Percentiles rank a stretch among this genome's conserved stretches.
Evolutionary conservation across 2,113 vertebrate genomes (phyloP).

Genomic region (Sceloporus undulatus): DNA sequence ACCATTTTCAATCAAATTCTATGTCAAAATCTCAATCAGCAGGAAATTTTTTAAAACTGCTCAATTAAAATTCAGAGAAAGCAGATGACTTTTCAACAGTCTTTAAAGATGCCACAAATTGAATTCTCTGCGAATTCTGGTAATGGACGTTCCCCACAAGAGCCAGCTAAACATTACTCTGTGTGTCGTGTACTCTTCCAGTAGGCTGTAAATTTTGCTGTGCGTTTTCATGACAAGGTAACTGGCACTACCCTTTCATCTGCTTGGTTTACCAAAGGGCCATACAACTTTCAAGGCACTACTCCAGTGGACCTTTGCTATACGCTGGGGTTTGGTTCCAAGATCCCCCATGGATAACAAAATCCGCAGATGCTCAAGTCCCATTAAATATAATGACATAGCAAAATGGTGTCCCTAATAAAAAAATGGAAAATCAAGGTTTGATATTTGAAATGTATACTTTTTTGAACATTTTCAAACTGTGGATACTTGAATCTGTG

Average conservation of each 20-base stretch:
- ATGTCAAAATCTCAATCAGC: no score
- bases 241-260: background rate
- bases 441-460: no score
- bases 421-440: no score
- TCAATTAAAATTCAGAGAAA: background rate
- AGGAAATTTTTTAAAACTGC: background rate
- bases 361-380: no score
- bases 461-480: no score
- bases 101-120: background rate
- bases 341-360: no score
- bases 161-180: background rate
- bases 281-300: background rate
- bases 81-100: background rate
- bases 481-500: no score
- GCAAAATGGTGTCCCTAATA: no score
- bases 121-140: background rate
- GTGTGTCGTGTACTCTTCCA: background rate
- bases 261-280: background rate
- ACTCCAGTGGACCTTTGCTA: background rate
- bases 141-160: background rate
- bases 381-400: no score
- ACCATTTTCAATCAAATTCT: no score
- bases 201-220: background rate
- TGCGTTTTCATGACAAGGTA: background rate
- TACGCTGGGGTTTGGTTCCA: no score